Base-by-base conservation (phyloP, 2,888 invertebrate genomes). In the Ichneumoninae sp. region DNA sequence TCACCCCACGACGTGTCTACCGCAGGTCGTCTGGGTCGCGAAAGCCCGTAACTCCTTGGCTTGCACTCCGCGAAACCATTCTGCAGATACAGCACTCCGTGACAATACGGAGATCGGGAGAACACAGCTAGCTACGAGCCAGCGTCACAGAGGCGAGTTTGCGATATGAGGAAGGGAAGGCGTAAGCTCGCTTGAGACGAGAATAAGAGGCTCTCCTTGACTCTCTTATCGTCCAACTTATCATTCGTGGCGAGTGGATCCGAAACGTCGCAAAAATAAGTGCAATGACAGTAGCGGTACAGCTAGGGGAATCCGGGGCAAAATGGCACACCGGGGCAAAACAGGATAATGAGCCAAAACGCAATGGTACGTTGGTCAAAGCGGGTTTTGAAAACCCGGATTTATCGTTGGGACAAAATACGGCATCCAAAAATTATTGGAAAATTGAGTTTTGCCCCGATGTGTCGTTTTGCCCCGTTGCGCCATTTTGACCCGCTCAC, bases 11-110 rank as follows among this genome's bases (percentile, higher is more conserved):
- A 90, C 87, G 88, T 87, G 90, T 90, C 88, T 88, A 84, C 83
- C 85, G 87, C 86, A 89, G 89, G 87, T 89, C 88, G 87, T 88
- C 88, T 74, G 87, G 89, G 87, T 88, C 88, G 78, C 77, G 85
- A 83, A 70, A 83, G 83, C 85, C 88, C 89, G 89, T 91, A 90
- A 91, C 88, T 91, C 89, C 90, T 89, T 88, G 79, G 74, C 60
- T 60, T 69, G 84, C 66, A 26, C 66, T 73, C 73, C 30, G 83
- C 83, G 87, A 83, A 85, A 86, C 75, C 79, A 74, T 88, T 85
- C 86, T 87, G 84, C 80, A 77, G 87, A 88, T 87, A 87, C 87
- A 87, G 86, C 88, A 83, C 85, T 87, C 78, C 88, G 77, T 84
- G 86, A 86, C 86, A 84, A 83, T 86, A 84, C 85, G 70, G 84